A percentile compares a stretch with the other conserved stretches of the same genome.
These are phyloP conservation scores for Bergia sp. DNA, from an alignment of 92 coral and sea anemone species.

Conservation along the genomic window DNA sequence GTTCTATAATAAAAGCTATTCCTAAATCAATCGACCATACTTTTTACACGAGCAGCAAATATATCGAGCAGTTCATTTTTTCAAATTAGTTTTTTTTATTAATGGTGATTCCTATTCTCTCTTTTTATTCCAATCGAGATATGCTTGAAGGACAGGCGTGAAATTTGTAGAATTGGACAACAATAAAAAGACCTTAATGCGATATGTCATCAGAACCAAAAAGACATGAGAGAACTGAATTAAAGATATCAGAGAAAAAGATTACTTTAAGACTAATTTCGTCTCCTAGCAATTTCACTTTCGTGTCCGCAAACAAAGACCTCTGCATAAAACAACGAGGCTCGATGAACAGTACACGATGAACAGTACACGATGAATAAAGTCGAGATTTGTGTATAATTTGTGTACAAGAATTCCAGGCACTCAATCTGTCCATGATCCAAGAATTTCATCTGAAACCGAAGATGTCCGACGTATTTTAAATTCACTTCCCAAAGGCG, in stretches of 20 bases:
- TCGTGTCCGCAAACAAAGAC: conserved; percentile 12
- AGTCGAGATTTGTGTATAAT: not conserved
- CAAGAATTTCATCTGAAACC: not conserved
- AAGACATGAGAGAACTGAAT: conserved; percentile 13
- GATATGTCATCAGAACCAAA: not conserved
- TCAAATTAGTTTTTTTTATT: not conserved
- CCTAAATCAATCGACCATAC: not conserved
- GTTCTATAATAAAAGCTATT: not conserved
- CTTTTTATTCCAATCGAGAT: not conserved
- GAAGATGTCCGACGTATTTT: not conserved
- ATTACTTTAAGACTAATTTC: not conserved
- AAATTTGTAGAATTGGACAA: conserved; percentile 25
- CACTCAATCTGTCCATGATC: not conserved
- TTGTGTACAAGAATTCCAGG: not conserved
- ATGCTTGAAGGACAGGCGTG: conserved; percentile 4
- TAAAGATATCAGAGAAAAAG: not conserved
- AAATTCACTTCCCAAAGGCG: not conserved
- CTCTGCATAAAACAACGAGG: not conserved
- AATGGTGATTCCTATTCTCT: not conserved
- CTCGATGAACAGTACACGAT: not conserved
- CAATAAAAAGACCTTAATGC: not conserved
- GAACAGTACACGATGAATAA: not conserved
- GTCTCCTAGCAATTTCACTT: conserved; percentile 41
- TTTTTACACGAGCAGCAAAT: not conserved
- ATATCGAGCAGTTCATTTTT: not conserved